phyloP scores from a whole-genome alignment of 2,113 vertebrate species.

The Craseonycteris thonglongyai region DNA sequence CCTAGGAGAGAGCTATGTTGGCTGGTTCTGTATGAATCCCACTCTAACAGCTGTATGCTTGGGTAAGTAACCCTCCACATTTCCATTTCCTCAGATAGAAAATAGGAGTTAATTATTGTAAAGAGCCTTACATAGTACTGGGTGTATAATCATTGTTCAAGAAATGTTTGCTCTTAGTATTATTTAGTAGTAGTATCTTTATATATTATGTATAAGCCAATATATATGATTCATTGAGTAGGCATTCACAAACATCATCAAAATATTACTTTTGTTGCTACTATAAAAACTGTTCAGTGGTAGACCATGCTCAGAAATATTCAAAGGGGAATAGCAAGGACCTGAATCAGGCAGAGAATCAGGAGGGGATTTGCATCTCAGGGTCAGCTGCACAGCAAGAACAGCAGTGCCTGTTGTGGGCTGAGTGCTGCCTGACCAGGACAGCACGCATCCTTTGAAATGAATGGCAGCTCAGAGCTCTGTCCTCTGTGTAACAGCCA shows the following conservation, averaged over 20 bases:
- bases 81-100: neutral
- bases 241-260: neutral
- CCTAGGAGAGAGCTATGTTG: neutral
- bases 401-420: rapidly evolving
- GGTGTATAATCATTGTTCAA: neutral
- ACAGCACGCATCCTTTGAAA: neutral
- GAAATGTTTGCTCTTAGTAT: neutral
- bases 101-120: neutral
- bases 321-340: neutral
- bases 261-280: neutral
- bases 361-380: rapidly evolving
- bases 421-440: neutral
- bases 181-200: neutral
- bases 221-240: neutral
- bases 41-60: neutral
- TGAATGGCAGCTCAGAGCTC: neutral
- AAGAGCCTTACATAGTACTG: neutral
- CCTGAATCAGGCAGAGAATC: neutral
- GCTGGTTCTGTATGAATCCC: neutral
- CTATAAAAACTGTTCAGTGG: neutral
- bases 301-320: neutral
- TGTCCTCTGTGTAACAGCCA: neutral
- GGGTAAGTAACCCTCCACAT: neutral
- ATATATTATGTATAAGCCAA: neutral
- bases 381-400: neutral